These are phyloP conservation scores for Resseliella maxima DNA, from an alignment of 2,888 invertebrate genomes.

Conservation along the genomic window DNA sequence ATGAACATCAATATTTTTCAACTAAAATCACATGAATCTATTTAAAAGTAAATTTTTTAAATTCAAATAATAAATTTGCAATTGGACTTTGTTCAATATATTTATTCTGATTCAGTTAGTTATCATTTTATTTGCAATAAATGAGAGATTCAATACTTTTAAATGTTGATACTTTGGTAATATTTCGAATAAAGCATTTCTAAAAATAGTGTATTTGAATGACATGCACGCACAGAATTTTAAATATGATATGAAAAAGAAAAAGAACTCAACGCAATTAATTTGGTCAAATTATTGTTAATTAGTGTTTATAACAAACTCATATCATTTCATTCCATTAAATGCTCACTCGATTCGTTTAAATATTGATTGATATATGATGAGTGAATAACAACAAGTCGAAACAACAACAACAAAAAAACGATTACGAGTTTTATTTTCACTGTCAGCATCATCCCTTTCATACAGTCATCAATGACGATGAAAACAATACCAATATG, in stretches of 20 bases:
- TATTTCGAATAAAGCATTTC: not conserved
- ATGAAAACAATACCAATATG: not conserved
- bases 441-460: slow-evolving; percentile 25
- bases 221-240: no score
- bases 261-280: not conserved
- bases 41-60: not conserved
- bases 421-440: not conserved
- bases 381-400: not conserved
- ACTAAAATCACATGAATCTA: not conserved
- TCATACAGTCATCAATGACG: not conserved
- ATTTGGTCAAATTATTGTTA: slow-evolving; percentile 30
- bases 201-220: not conserved
- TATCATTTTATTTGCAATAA: not conserved
- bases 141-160: not conserved
- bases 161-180: not conserved
- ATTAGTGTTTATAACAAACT: slow-evolving; percentile 23
- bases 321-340: slow-evolving; percentile 9
- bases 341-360: not conserved
- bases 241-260: not conserved
- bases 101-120: not conserved
- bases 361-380: not conserved
- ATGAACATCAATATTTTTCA: no score
- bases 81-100: not conserved
- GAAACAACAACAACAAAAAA: not conserved
- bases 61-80: not conserved